Evolutionary conservation across 2,888 invertebrate species (phyloP).

Genomic region (Drosophila parthenogenetica): DNA sequence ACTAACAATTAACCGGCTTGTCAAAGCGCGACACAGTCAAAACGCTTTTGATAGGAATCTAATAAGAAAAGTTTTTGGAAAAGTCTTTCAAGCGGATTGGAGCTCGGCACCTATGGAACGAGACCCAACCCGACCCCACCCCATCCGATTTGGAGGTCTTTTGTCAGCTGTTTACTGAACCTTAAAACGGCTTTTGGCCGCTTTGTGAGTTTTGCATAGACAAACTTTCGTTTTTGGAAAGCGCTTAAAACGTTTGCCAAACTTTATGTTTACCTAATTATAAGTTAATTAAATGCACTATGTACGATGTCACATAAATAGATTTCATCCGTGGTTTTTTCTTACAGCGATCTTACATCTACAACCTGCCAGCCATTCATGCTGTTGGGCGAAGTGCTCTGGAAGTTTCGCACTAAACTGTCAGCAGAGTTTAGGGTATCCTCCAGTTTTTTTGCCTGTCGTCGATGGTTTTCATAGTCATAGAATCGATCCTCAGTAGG

Average conservation of each 20-base stretch:
- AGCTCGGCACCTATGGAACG: neutral
- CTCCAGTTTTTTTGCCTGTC: constrained; percentile 65
- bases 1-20: constrained; percentile 74
- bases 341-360: constrained; percentile 64
- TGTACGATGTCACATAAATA: constrained; percentile 24
- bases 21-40: constrained; percentile 70
- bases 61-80: constrained; percentile 64
- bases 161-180: constrained; percentile 72
- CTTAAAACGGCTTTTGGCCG: constrained; percentile 46
- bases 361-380: constrained; percentile 78
- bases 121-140: neutral
- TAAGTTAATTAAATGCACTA: constrained; percentile 43
- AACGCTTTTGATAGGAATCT: constrained; percentile 69
- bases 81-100: constrained; percentile 43
- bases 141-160: constrained; percentile 13
- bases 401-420: constrained; percentile 57
- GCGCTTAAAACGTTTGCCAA: constrained; percentile 38
- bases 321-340: neutral
- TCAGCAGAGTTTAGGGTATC: constrained; percentile 46
- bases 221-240: constrained; percentile 72
- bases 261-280: constrained; percentile 41
- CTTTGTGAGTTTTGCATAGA: constrained; percentile 34
- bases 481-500: constrained; percentile 81
- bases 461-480: constrained; percentile 81
- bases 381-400: constrained; percentile 46